Evolutionary conservation across 2,888 invertebrate species (phyloP), one percentile per base, ranked within the genome.

Genomic region (Blastobasis adustella): DNA sequence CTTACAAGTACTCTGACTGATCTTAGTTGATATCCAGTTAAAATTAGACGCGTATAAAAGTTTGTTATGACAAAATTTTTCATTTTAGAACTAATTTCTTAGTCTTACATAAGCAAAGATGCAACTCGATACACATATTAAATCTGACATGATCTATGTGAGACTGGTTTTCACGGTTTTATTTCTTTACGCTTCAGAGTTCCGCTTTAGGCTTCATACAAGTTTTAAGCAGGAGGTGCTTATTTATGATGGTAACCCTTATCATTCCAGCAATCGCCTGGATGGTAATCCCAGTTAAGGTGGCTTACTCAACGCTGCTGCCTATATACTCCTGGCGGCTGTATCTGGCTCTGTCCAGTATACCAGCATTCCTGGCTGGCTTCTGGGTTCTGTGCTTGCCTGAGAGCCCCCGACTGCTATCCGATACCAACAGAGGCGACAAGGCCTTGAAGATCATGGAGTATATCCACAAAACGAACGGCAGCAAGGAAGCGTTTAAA

Each of bases 301-400:
- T 62, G 5, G 63, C 67, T 49, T 65, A 74, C 46, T 58, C 71
- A 0, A 78, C 82, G 0, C 49, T 79, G 6, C 58, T 92, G 41
- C 82, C 86, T 0, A 89, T 91, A 53, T 90, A 91, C 67, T 93
- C 94, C n/a, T 95, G 95, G 95, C 82, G 94, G 42, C 71, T 94
- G 37, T 93, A 92, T 67, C 74, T 94, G 8, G 89, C 92, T 0
- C 62, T 93, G n/a, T 89, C 92, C 52, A 90, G 91, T 7, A 53
- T 93, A 0, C 94, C 94, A 1, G 91, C 92, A 43, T 76, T 93
- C 23, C 57, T 92, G 0, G 89, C 92, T 1, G 92, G 91, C 0
- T 56, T 90, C 3, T 89, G 91, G 82, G 74, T 91, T 42, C 72
- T 90, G 37, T 84, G 79, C 46, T 82, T 92, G 38, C 94, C 94